These are phyloP conservation scores for Protophormia terraenovae DNA, from an alignment of 2,888 invertebrate genomes.

Conservation along the genomic window DNA sequence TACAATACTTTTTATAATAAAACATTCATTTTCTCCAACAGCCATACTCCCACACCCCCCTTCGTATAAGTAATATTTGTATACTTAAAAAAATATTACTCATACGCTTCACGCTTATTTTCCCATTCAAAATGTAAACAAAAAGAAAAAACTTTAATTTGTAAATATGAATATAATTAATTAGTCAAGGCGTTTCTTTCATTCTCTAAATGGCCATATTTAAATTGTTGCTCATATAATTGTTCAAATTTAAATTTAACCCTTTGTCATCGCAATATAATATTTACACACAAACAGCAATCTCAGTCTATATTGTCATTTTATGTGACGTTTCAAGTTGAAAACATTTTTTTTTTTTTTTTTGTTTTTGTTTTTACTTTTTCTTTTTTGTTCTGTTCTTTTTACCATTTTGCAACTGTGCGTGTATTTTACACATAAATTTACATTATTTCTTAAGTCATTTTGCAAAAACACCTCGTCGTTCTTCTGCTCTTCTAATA, in stretches of 20 bases:
- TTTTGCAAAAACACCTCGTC: conserved; percentile 41
- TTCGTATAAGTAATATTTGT: background rate
- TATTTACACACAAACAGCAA: background rate
- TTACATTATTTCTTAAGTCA: conserved; percentile 57
- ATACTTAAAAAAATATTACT: background rate
- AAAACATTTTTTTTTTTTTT: background rate
- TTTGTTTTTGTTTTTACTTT: background rate
- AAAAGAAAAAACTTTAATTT: background rate
- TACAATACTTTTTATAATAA: too few relatives aligned
- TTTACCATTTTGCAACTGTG: background rate
- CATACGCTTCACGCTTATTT: background rate
- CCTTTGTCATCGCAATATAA: background rate
- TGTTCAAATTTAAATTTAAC: background rate
- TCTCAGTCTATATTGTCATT: conserved; percentile 16
- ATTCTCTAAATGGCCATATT: background rate
- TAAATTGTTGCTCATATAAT: conserved; percentile 16
- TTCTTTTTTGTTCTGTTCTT: background rate
- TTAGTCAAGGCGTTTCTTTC: conserved; percentile 4
- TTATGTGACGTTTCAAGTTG: conserved; percentile 13
- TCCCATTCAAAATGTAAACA: background rate
- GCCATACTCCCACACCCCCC: too few relatives aligned
- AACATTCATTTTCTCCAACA: too few relatives aligned
- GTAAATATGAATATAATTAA: conserved; percentile 9
- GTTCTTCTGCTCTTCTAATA: background rate
- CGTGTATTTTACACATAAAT: conserved; percentile 73